Evolutionary conservation across 35 echinoderm and acorn worm genomes (phyloP), one percentile per base, ranked within the genome.

Genomic region (Apostichopus parvimensis): DNA sequence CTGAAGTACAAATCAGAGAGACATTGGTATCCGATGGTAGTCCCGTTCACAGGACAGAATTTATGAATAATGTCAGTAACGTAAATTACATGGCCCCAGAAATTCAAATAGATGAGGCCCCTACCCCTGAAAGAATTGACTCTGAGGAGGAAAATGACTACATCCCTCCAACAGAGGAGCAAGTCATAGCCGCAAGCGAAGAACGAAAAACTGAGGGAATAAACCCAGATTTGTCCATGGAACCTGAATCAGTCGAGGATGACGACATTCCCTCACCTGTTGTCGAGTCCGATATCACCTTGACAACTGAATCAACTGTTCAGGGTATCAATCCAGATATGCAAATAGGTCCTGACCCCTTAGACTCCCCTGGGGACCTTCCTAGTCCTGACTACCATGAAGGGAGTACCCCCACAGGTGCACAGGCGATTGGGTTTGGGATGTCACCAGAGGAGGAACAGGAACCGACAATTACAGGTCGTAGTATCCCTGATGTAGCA

Each of bases 311-410:
- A 79, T 79, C 93, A 14, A 94, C 93, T 56, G 95, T 97, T 22
- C 95, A 97, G 66, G 95, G 95, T 13, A 97, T 97, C 78, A 97
- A 97, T 61, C 95, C 95, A 18, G 95, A 97, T 77, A 87, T 94
- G 77, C 79, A 94, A 58, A 92, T 87, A 20, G 95, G 94, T 9
- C 93, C 95, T 60, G 95, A 97, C 11, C 91, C 93, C 28, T 87
- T 97, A 10, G 95, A 97, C 77, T 80, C 84, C 53, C 83, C 91
- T 0, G 77, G 66, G 6, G 64, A 93, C 14, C 94, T 97, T 34
- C 79, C 89, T 23, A 71, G 95, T 92, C 89, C 90, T 94, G 90
- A 97, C 65, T 90, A 94, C 87, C 53, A 94, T 23, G 90, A 85
- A 77, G 88, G 77, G 88, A 55, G 89, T 59, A 93, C 84, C 78